These are phyloP conservation scores for Eunapius fragilis DNA, from an alignment of 37 sponge, comb jelly and placozoan genomes.

Conservation along the genomic window DNA sequence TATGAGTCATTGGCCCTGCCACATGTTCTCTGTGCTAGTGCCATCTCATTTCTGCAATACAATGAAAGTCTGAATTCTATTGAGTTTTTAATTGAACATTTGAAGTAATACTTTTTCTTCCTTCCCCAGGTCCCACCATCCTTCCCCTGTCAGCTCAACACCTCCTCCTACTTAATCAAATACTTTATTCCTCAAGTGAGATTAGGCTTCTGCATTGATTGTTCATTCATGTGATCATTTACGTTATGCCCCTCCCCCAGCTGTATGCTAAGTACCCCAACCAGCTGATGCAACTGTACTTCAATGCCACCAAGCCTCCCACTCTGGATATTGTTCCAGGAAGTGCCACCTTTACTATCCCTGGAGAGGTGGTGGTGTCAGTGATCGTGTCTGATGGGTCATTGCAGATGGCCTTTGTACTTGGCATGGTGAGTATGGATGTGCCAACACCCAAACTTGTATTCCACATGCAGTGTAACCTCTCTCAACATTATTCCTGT, in stretches of 20 bases:
- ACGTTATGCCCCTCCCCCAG: slow-evolving; percentile 16
- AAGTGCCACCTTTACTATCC: slow-evolving; percentile 46
- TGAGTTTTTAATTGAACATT: too few species aligned
- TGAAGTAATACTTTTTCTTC: not conserved
- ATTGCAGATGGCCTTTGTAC: slow-evolving; percentile 45
- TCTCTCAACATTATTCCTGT: too few species aligned
- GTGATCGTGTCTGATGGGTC: slow-evolving; percentile 45
- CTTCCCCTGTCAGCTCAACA: slow-evolving; percentile 54
- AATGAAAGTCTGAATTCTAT: too few species aligned
- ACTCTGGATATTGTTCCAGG: slow-evolving; percentile 18
- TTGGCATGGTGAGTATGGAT: slow-evolving; percentile 37
- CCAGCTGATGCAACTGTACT: slow-evolving; percentile 63
- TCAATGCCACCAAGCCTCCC: slow-evolving; percentile 67
- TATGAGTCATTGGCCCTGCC: too few species aligned
- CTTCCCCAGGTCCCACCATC: slow-evolving; percentile 29
- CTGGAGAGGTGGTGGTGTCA: slow-evolving; percentile 45
- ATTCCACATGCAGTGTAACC: not conserved
- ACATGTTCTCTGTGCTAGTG: too few species aligned
- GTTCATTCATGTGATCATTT: too few species aligned
- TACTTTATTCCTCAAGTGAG: slow-evolving; percentile 48
- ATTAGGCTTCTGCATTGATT: too few species aligned
- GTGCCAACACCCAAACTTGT: not conserved
- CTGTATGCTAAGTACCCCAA: slow-evolving; percentile 85
- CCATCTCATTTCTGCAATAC: too few species aligned
- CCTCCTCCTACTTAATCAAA: slow-evolving; percentile 47